Percentiles rank a stretch among this genome's conserved stretches.
These are phyloP conservation scores for Brenthis ino DNA, from an alignment of 2,888 invertebrate genomes.

Conservation along the genomic window DNA sequence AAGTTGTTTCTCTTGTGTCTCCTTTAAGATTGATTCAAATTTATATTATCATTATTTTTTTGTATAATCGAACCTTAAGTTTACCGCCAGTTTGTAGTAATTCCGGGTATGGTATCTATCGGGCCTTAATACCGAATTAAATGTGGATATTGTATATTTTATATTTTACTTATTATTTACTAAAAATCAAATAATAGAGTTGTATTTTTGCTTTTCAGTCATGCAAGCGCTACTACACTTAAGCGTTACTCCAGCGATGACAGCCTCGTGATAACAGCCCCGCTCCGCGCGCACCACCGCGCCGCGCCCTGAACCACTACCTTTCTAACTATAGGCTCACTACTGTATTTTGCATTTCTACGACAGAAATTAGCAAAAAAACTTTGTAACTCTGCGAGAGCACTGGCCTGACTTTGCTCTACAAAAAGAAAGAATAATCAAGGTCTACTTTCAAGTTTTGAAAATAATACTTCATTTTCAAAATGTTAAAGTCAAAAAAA, in stretches of 20 bases:
- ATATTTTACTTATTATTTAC: no score
- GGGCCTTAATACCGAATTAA: no score
- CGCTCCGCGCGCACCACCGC: constrained; percentile 51
- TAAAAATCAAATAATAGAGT: no score
- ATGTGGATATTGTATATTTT: no score
- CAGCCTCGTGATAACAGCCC: constrained; percentile 71
- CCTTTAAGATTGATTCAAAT: no score
- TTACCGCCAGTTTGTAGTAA: no score
- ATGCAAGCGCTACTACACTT: constrained; percentile 65
- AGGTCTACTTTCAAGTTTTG: no score
- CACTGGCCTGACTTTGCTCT: neutral
- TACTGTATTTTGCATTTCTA: constrained; percentile 5
- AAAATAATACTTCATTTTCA: no score
- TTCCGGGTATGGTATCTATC: no score
- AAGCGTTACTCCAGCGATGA: constrained; percentile 79
- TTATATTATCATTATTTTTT: no score
- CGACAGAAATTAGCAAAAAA: constrained; percentile 4
- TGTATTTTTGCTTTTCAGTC: constrained; percentile 51
- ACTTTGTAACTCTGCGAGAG: constrained; percentile 1
- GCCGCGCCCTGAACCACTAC: constrained; percentile 55
- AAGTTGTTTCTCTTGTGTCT: no score
- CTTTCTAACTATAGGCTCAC: neutral
- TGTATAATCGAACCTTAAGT: no score
- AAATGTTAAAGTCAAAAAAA: neutral
- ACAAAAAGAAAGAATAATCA: neutral